Conservation (phyloP, 2,797 vertebrate species). For the Rhincodon typus region DNA sequence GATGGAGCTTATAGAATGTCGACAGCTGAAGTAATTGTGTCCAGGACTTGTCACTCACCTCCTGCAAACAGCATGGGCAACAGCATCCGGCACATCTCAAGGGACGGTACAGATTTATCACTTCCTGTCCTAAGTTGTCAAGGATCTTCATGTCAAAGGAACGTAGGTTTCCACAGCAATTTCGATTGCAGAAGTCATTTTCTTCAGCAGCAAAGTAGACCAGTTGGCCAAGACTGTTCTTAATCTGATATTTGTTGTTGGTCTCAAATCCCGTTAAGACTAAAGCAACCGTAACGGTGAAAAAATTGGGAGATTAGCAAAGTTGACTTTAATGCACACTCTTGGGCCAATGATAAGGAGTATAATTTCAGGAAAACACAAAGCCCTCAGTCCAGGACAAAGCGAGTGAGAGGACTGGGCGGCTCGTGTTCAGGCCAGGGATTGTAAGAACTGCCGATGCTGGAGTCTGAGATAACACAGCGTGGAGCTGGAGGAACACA, state of each 20-base stretch:
- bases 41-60: constrained; percentile 43
- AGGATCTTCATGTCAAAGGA: constrained; percentile 47
- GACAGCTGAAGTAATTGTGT: neutral
- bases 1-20: too few species aligned
- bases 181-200: constrained; percentile 44
- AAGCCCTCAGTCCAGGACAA: neutral
- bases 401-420: neutral
- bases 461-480: too few species aligned
- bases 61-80: constrained; percentile 46
- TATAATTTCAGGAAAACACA: neutral
- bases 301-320: neutral
- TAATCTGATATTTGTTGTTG: constrained; percentile 49
- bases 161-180: constrained; percentile 43
- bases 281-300: neutral
- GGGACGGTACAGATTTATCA: constrained; percentile 49
- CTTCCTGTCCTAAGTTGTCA: constrained; percentile 43
- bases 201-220: constrained; percentile 47
- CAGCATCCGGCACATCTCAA: constrained; percentile 48
- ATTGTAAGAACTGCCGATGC: too few species aligned
- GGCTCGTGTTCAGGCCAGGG: neutral
- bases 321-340: neutral
- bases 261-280: constrained; percentile 44
- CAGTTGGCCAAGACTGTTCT: constrained; percentile 46
- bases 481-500: too few species aligned
- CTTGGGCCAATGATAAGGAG: neutral